Conservation (phyloP, 92 coral and sea anemone species). For the Phenganax subtilis region DNA sequence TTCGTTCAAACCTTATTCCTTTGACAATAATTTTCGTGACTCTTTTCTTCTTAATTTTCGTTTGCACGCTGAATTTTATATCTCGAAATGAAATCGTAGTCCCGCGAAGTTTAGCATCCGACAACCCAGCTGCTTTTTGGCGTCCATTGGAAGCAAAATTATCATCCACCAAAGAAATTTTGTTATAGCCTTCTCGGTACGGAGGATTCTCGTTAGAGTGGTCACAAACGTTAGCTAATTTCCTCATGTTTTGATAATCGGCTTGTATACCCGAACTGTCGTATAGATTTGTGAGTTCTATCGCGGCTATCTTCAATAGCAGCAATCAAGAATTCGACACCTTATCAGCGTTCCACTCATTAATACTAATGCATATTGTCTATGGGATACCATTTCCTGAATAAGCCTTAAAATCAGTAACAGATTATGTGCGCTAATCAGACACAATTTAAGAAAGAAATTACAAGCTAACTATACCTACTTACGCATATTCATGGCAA, state of each 20-base stretch:
- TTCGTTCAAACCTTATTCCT: conserved; percentile 46
- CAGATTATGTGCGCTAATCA: no score
- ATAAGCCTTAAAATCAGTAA: no score
- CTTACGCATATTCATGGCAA: no score
- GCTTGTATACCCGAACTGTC: neutral
- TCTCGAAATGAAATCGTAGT: conserved; percentile 58
- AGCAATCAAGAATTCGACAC: neutral
- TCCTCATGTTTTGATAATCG: neutral
- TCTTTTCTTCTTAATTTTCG: conserved; percentile 55
- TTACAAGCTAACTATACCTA: no score
- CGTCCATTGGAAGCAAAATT: no score
- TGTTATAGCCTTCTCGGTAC: neutral
- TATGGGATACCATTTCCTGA: no score
- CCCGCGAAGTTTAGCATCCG: neutral
- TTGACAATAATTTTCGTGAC: conserved; percentile 51
- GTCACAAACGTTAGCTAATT: neutral
- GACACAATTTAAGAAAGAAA: no score
- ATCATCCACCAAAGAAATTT: neutral
- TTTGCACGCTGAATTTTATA: conserved; percentile 52
- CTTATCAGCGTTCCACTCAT: no score
- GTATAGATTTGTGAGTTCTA: conserved; percentile 1
- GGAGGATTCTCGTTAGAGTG: neutral
- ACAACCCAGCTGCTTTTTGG: neutral
- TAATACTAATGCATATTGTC: no score
- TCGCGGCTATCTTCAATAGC: neutral